A percentile compares a stretch with the other conserved stretches of the same genome.
These are phyloP conservation scores for Ammodytes dubius DNA, from an alignment of 2,113 vertebrate species.

Conservation along the genomic window DNA sequence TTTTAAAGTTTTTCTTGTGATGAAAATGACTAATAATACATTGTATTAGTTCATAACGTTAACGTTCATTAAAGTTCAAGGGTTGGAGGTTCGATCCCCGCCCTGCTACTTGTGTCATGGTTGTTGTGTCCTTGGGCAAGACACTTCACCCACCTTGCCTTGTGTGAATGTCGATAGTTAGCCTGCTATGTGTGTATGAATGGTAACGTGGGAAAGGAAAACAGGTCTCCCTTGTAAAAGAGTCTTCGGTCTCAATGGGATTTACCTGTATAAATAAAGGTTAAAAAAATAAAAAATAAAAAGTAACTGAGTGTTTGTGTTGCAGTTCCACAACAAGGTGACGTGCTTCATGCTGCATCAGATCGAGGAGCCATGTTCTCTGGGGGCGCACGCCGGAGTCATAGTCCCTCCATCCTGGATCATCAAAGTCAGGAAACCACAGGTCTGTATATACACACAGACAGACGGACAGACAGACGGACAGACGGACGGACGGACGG, in stretches of 20 bases:
- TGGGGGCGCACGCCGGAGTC: conserved; percentile 96
- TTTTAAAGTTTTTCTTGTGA: too few relatives aligned
- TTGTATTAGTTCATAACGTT: too few relatives aligned
- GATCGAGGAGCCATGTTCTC: conserved; percentile 96
- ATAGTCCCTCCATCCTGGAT: conserved; percentile 99
- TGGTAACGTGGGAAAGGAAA: too few relatives aligned
- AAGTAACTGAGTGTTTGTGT: neutral
- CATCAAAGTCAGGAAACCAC: conserved; percentile 99
- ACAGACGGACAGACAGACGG: conserved; percentile 8
- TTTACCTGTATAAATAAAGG: neutral
- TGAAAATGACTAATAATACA: too few relatives aligned
- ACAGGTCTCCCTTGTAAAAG: too few relatives aligned
- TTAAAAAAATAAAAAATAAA: neutral
- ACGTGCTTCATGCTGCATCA: conserved; percentile 99
- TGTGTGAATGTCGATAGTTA: too few relatives aligned
- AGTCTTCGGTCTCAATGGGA: neutral
- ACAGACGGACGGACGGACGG: conserved; percentile 8
- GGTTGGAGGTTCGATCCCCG: too few relatives aligned
- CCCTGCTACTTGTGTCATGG: too few relatives aligned
- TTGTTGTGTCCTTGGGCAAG: too few relatives aligned
- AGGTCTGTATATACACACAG: conserved; percentile 84
- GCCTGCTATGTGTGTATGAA: too few relatives aligned
- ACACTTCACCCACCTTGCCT: too few relatives aligned
- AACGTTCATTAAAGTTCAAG: too few relatives aligned
- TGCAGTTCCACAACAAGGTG: conserved; percentile 98